Conservation (phyloP, 2,113 vertebrate species). For the Xiphias gladius region DNA sequence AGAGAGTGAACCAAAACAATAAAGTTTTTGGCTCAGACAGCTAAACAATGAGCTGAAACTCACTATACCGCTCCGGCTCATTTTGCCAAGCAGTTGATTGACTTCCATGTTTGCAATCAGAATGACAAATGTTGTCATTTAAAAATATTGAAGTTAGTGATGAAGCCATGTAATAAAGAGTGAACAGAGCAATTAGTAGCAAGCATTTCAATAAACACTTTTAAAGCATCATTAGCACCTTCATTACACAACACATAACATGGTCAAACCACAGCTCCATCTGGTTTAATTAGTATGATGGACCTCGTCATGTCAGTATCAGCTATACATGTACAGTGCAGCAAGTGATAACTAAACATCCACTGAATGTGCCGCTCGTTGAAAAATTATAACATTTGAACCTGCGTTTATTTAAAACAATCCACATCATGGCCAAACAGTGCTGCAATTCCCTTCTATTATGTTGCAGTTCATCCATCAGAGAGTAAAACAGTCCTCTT, state of each 20-base stretch:
- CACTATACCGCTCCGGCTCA: not conserved
- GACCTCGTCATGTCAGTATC: slow-evolving; percentile 22
- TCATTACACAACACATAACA: slow-evolving; percentile 56
- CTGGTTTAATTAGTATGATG: slow-evolving; percentile 52
- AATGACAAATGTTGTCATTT: slow-evolving; percentile 47
- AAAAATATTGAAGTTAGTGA: slow-evolving; percentile 5
- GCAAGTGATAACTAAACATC: slow-evolving; percentile 6
- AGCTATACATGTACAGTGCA: not conserved
- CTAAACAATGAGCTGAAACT: not conserved
- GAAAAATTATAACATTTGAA: slow-evolving; percentile 8
- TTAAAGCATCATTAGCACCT: slow-evolving; percentile 61
- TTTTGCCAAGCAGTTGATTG: slow-evolving; percentile 9
- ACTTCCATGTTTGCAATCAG: slow-evolving; percentile 2
- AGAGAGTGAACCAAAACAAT: not conserved
- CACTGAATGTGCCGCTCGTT: slow-evolving; percentile 9
- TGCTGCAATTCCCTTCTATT: slow-evolving; percentile 2
- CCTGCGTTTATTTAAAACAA: slow-evolving; percentile 11
- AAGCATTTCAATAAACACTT: slow-evolving; percentile 47
- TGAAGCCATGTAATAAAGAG: slow-evolving; percentile 37
- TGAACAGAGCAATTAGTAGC: slow-evolving; percentile 5
- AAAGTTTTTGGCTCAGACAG: not conserved
- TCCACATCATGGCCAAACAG: slow-evolving; percentile 21
- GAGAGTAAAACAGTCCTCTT: slow-evolving; percentile 38
- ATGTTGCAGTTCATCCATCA: slow-evolving; percentile 59
- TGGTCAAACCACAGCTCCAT: slow-evolving; percentile 28